A percentile compares a stretch with the other conserved stretches of the same genome.
phyloP scores from a whole-genome alignment of 1,140 invertebrate genomes.

The Charaxes varanes region DNA sequence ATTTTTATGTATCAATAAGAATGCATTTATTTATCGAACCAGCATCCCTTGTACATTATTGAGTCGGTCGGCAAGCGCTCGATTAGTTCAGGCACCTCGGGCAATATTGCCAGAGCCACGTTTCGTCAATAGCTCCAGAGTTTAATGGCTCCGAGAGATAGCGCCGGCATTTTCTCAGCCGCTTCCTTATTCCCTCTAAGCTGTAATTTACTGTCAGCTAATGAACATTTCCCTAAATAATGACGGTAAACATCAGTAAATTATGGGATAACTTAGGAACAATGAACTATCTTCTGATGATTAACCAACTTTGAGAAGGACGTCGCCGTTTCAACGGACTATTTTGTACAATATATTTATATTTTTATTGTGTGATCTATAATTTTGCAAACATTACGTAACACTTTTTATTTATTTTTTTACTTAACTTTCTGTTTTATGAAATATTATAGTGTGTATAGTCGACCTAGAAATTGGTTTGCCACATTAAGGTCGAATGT shows the following conservation, averaged over 20 bases:
- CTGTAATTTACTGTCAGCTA: slow-evolving; percentile 15
- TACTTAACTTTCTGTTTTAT: slow-evolving; percentile 10
- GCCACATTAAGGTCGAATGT: too few species aligned
- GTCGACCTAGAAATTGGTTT: too few species aligned
- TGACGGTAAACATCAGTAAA: slow-evolving; percentile 10
- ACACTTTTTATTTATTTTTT: slow-evolving; percentile 2
- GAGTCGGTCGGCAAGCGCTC: too few species aligned
- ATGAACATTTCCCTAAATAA: slow-evolving; percentile 15
- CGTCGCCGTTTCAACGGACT: too few species aligned
- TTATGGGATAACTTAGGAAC: slow-evolving; percentile 8
- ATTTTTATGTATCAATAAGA: too few species aligned
- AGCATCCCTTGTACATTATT: too few species aligned
- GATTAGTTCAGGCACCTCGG: neutral
- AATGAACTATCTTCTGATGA: neutral
- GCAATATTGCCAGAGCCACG: neutral
- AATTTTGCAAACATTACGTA: too few species aligned
- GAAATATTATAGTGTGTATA: too few species aligned
- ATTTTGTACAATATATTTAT: too few species aligned
- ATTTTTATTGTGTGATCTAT: too few species aligned
- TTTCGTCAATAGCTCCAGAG: slow-evolving; percentile 7
- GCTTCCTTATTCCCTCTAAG: slow-evolving; percentile 12
- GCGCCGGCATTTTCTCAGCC: slow-evolving; percentile 11
- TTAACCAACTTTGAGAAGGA: too few species aligned
- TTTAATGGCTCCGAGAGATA: slow-evolving; percentile 13
- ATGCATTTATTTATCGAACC: too few species aligned